Conservation (phyloP, 2,113 vertebrate genomes). For the Scomber scombrus region DNA sequence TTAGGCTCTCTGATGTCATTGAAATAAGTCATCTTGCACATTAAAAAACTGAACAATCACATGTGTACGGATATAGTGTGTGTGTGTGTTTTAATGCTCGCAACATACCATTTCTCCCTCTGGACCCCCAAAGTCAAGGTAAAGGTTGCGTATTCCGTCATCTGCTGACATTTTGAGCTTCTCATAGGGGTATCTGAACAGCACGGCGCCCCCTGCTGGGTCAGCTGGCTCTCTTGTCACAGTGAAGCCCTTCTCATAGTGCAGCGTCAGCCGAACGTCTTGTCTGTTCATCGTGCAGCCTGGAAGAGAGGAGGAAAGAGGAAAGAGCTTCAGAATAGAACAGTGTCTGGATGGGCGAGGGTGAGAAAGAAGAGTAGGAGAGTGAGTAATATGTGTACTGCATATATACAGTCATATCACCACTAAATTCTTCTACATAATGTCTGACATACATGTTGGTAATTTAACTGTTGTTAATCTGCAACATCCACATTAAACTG, state of each 20-base stretch:
- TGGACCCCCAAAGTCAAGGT: constrained; percentile 95
- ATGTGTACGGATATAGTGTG: too few relatives aligned
- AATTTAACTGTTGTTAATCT: neutral
- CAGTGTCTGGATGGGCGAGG: neutral
- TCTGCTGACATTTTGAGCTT: constrained; percentile 95
- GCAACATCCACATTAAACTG: neutral
- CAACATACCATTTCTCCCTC: constrained; percentile 94
- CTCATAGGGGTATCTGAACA: constrained; percentile 94
- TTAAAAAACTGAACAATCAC: too few relatives aligned
- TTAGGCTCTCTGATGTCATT: too few relatives aligned
- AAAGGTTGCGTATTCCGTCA: constrained; percentile 93
- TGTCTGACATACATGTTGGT: neutral
- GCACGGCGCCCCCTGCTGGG: constrained; percentile 75
- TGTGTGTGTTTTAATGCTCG: neutral
- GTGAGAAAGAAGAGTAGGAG: neutral
- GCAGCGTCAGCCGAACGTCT: constrained; percentile 91
- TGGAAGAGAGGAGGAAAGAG: constrained; percentile 57
- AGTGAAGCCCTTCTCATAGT: constrained; percentile 96
- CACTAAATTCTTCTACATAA: neutral
- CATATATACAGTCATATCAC: neutral
- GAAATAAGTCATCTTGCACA: too few relatives aligned
- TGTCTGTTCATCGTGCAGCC: constrained; percentile 91
- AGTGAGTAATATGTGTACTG: neutral
- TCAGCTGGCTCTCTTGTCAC: constrained; percentile 87
- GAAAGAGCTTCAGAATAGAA: neutral